Evolutionary conservation across 2,113 vertebrate species (phyloP), one percentile per base, ranked within the genome.

Genomic region (Microtus richardsoni): DNA sequence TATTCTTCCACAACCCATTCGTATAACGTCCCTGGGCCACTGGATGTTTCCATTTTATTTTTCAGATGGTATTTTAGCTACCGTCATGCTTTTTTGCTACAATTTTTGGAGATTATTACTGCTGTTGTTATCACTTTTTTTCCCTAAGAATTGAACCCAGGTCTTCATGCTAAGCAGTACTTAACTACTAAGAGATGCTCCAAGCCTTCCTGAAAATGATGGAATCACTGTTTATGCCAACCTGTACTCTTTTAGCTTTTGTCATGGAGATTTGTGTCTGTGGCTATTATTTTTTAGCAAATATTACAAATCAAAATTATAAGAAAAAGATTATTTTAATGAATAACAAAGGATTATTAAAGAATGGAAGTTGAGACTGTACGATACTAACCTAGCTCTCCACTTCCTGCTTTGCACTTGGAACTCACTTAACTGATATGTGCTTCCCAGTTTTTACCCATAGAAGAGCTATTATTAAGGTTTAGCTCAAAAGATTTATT

Each of bases 241-340:
- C 14, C 36, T 83, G 30, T 33, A 28, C 26, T 79, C 33, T 80
- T 70, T 91, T 33, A 93, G 64, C 47, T 95, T 91, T 96, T 75
- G 44, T 26, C 11, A 22, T 90, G 47, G 19, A 78, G 33, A 49
- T 24, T 36, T 96, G 74, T 17, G 88, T 70, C 52, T 87, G 13
- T 93, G n/a, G 39, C 14, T 54, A 5, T 78, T 75, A 33, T 92
- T 92, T 96, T 96, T 41, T 92, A 80, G 90, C 28, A 93, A 26
- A 75, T 80, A 93, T 62, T 88, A 13, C 17, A 70, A 33, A 26
- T 92, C 5, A 41, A 60, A 77, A 66, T 84, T 87, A 26, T 26
- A 47, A 22, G 86, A 78, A 75, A 68, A 85, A 86, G 16, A 78
- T 71, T 22, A 41, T 93, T 95, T 24, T 77, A 73, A 68, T 64